Evolutionary conservation across 2,888 invertebrate genomes (phyloP), one percentile per base, ranked within the genome.

Genomic region (Latrodectus elegans): DNA sequence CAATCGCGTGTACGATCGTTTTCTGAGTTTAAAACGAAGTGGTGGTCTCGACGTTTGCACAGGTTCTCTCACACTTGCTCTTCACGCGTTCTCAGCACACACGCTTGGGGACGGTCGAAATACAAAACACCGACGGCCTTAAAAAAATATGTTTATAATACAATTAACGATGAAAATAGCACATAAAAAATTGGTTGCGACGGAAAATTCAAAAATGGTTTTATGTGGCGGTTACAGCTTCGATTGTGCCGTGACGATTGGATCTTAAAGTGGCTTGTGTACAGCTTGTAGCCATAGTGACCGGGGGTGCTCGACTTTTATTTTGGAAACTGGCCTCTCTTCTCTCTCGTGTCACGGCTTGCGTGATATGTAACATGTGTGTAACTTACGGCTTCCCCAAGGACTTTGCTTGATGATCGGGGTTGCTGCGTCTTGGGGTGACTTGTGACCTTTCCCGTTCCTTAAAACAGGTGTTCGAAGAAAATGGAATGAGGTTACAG

Each of bases 201-300:
- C 38, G 38, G 6, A 38, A 38, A 38, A 4, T 38, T 38, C 38
- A 38, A 38, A 38, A 38, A 38, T 38, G 38, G 38, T 38, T 38
- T 38, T 38, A 38, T 38, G 38, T 38, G 38, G 38, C 22, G 22
- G 22, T 22, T 22, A 22, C 22, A 22, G 22, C 22, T 38, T 38
- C 38, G 38, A 38, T 38, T 38, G 38, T 38, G 38, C 60, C 79
- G 85, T 85, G 85, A 85, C 85, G 74, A 38, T 73, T 78, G 65
- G 78, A 77, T 78, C 72, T 73, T 84, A 73, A 75, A 70, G 22
- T 55, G 79, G 68, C 68, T 70, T 85, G 85, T 85, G 79, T 85
- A 79, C 75, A 15, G 55, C 55, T 55, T 53, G 79, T 85, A 55
- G 85, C 70, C 74, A 74, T 75, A 55, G 85, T 22, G 79, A 85